phyloP scores from a whole-genome alignment of 2,113 vertebrate species.

The Mus spicilegus region DNA sequence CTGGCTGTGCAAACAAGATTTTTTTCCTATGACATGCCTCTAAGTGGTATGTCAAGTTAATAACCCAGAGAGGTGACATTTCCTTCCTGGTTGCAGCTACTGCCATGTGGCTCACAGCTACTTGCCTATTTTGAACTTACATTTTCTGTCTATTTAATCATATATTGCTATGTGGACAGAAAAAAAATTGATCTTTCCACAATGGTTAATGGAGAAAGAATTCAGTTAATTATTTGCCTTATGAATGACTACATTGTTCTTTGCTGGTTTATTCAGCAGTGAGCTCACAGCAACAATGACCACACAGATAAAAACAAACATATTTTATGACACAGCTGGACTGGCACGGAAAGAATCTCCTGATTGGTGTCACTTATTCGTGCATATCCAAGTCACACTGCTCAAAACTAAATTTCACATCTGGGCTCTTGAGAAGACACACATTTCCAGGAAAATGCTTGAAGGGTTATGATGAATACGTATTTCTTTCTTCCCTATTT shows the following conservation, averaged over 20 bases:
- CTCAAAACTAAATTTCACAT: not conserved
- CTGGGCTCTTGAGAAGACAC: conserved; percentile 21
- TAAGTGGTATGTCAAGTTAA: conserved; percentile 75
- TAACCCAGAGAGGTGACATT: conserved; percentile 73
- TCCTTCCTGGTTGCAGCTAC: conserved; percentile 57
- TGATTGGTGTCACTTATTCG: not conserved
- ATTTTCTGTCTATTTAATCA: conserved; percentile 55
- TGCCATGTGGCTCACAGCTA: conserved; percentile 54
- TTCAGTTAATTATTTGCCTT: conserved; percentile 5
- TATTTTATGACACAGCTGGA: conserved; percentile 2
- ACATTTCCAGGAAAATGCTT: conserved; percentile 12
- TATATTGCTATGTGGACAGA: not conserved
- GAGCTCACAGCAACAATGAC: not conserved
- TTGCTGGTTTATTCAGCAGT: not conserved
- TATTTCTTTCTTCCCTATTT: not conserved
- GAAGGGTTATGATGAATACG: not conserved
- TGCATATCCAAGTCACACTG: conserved; percentile 1
- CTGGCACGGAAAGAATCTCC: not conserved
- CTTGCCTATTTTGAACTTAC: conserved; percentile 53
- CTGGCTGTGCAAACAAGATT: conserved; percentile 67
- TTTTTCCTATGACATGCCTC: conserved; percentile 53
- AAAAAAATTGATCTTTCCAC: conserved; percentile 10
- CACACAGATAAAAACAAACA: conserved; percentile 42
- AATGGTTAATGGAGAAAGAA: conserved; percentile 30
- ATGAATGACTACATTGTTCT: not conserved